Conservation (phyloP, 2,113 vertebrate genomes). For the Micronycteris hirsuta region DNA sequence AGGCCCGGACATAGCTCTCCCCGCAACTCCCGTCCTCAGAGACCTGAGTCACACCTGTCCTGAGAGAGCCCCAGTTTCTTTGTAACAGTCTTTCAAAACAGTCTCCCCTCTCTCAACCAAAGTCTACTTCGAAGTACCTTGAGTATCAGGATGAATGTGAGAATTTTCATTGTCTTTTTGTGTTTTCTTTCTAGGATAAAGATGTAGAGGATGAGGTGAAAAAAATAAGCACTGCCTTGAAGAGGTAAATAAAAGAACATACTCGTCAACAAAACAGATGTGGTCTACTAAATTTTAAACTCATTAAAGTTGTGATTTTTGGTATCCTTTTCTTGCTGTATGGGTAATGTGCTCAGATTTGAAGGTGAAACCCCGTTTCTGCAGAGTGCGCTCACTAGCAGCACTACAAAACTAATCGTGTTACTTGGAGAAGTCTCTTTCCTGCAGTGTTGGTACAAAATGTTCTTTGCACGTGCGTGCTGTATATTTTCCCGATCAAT, state of each 20-base stretch:
- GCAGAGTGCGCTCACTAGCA: not conserved
- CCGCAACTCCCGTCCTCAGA: not conserved
- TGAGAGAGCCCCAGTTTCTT: not conserved
- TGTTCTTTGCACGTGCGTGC: constrained; percentile 33
- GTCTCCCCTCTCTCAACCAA: not conserved
- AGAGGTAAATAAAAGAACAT: constrained; percentile 75
- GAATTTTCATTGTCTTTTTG: constrained; percentile 62
- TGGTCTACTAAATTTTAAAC: constrained; percentile 45
- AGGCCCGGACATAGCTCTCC: not conserved
- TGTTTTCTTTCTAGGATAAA: constrained; percentile 86
- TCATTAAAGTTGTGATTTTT: constrained; percentile 34
- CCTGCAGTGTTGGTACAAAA: constrained; percentile 14
- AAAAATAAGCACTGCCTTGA: constrained; percentile 82
- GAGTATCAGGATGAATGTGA: not conserved
- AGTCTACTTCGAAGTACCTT: not conserved
- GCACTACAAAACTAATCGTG: constrained; percentile 11
- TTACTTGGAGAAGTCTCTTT: constrained; percentile 31
- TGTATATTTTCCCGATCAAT: constrained; percentile 52
- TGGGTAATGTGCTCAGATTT: not conserved
- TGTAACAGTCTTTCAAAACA: not conserved
- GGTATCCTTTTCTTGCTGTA: not conserved
- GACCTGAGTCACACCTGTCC: not conserved
- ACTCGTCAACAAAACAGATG: constrained; percentile 57
- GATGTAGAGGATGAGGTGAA: constrained; percentile 90
- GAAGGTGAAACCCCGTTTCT: constrained; percentile 21